A percentile compares a stretch with the other conserved stretches of the same genome.
These are phyloP conservation scores for Apostichopus leukothele DNA, from an alignment of 53 echinoderm and acorn worm genomes.

Conservation along the genomic window DNA sequence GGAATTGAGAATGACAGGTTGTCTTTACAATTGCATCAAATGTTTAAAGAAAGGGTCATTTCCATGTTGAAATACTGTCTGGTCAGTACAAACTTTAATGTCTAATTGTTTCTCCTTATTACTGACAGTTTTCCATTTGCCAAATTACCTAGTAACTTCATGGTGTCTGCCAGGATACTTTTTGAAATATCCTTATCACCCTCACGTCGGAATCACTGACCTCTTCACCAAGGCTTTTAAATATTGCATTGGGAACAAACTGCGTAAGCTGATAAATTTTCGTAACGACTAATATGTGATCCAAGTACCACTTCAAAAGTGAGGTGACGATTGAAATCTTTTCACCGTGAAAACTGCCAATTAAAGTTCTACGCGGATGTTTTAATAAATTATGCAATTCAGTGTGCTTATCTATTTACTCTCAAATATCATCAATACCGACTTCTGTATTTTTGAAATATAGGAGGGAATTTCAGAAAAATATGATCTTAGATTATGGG, in stretches of 20 bases:
- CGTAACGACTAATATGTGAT: too few relatives aligned
- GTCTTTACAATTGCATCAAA: background rate
- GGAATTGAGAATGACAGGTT: too few relatives aligned
- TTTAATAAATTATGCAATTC: background rate
- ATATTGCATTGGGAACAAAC: background rate
- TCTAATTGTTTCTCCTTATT: constrained; percentile 31
- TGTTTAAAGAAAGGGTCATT: constrained; percentile 8
- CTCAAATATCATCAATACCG: constrained; percentile 53
- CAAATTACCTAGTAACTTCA: constrained; percentile 14
- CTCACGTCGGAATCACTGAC: too few relatives aligned
- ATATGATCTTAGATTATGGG: background rate
- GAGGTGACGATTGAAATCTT: background rate
- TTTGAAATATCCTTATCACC: constrained; percentile 15
- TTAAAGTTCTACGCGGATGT: constrained; percentile 55
- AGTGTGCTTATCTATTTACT: constrained; percentile 44
- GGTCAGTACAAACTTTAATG: background rate
- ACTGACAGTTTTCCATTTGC: constrained; percentile 37
- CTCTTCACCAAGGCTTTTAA: too few relatives aligned
- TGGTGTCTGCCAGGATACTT: constrained; percentile 10
- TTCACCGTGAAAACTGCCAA: constrained; percentile 51
- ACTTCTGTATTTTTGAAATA: constrained; percentile 51
- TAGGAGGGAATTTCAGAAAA: constrained; percentile 53
- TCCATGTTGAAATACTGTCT: background rate
- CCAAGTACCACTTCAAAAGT: too few relatives aligned
- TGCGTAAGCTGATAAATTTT: constrained; percentile 23